These are phyloP conservation scores for Agonopterix heracliana DNA, from an alignment of 2,888 invertebrate genomes.

Conservation along the genomic window DNA sequence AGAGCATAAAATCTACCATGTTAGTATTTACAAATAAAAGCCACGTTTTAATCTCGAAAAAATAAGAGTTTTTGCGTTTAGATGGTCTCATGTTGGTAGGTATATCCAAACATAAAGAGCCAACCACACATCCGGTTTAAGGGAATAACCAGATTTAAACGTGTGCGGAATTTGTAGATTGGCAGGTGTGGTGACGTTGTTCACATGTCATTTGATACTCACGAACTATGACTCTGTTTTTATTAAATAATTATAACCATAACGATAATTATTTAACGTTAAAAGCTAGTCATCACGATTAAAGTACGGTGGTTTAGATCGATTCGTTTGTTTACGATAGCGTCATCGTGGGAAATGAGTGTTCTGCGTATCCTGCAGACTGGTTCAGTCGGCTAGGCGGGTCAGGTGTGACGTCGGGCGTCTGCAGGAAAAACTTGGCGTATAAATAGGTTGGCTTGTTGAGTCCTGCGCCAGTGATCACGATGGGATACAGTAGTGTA, in stretches of 20 bases:
- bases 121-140: constrained; percentile 49
- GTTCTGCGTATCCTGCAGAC: constrained; percentile 38
- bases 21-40: constrained; percentile 31
- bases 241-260: no score
- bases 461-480: constrained; percentile 60
- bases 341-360: constrained; percentile 48
- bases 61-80: constrained; percentile 21
- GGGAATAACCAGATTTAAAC: constrained; percentile 55
- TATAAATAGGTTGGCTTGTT: constrained; percentile 64
- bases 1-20: constrained; percentile 13
- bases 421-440: constrained; percentile 47
- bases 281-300: no score
- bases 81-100: constrained; percentile 18
- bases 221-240: no score
- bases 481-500: constrained; percentile 56
- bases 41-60: constrained; percentile 28
- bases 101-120: constrained; percentile 23
- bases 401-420: constrained; percentile 41
- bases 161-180: constrained; percentile 47
- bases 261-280: no score
- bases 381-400: constrained; percentile 19
- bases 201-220: no score
- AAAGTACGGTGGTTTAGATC: no score
- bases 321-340: constrained; percentile 12
- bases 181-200: constrained; percentile 4